A percentile compares a stretch with the other conserved stretches of the same genome.
Conservation (phyloP, 2,797 vertebrate species). For the Australoheros facetus region DNA sequence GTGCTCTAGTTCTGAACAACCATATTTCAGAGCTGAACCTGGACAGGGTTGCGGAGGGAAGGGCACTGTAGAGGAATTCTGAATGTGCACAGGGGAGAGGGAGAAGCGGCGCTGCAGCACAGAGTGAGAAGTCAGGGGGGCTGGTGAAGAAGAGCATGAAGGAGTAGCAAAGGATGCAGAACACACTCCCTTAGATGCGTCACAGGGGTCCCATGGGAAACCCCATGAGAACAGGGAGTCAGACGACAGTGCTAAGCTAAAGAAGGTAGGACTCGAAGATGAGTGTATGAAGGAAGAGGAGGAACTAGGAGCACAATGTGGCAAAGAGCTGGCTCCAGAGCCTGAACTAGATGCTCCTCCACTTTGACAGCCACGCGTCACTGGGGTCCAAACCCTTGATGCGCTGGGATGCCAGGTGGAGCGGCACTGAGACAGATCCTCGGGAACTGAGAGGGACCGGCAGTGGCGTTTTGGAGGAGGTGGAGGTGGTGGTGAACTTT, state of each 20-base stretch:
- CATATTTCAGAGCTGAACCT: slow-evolving; percentile 75
- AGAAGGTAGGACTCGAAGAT: slow-evolving; percentile 89
- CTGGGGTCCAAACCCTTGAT: slow-evolving; percentile 92
- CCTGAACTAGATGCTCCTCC: slow-evolving; percentile 66
- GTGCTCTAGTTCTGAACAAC: slow-evolving; percentile 57
- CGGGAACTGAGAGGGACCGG: slow-evolving; percentile 90
- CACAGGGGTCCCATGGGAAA: slow-evolving; percentile 81
- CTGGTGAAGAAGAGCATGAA: slow-evolving; percentile 82
- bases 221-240: slow-evolving; percentile 85
- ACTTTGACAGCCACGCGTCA: slow-evolving; percentile 82
- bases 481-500: slow-evolving; percentile 76
- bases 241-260: slow-evolving; percentile 87
- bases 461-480: slow-evolving; percentile 91
- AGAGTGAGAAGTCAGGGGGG: slow-evolving; percentile 70
- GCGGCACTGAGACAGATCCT: slow-evolving; percentile 91
- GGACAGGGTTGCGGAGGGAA: slow-evolving; percentile 73
- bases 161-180: slow-evolving; percentile 78
- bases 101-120: slow-evolving; percentile 88
- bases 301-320: slow-evolving; percentile 85
- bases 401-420: slow-evolving; percentile 90
- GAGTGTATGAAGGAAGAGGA: slow-evolving; percentile 85
- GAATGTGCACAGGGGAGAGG: slow-evolving; percentile 87
- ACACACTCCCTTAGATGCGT: slow-evolving; percentile 72
- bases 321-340: slow-evolving; percentile 79
- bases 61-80: slow-evolving; percentile 80